Percentiles rank a stretch among this genome's conserved stretches.
Evolutionary conservation across 2,113 vertebrate species (phyloP).

Genomic region (Anoura caudifer): DNA sequence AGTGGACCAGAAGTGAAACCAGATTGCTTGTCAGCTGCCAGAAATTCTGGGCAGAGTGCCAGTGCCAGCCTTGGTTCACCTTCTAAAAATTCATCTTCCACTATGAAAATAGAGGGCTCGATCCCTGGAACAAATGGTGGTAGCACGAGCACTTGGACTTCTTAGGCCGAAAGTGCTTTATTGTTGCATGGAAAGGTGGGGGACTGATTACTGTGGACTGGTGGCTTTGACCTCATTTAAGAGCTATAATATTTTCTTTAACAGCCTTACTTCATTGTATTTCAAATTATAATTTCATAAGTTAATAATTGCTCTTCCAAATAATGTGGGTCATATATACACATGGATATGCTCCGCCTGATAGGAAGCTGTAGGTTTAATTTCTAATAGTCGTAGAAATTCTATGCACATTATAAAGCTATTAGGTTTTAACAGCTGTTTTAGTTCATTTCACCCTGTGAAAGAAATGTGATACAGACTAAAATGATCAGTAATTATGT

Average conservation of each 20-base stretch:
- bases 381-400: conserved; percentile 62
- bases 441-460: conserved; percentile 65
- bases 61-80: conserved; percentile 66
- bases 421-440: conserved; percentile 67
- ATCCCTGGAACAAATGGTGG: conserved; percentile 43
- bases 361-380: conserved; percentile 61
- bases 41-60: conserved; percentile 67
- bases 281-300: conserved; percentile 62
- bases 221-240: conserved; percentile 20
- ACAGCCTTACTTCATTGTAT: conserved; percentile 58
- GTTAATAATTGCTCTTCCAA: conserved; percentile 63
- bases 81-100: conserved; percentile 73
- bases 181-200: neutral
- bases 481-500: conserved; percentile 73
- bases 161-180: neutral
- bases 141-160: conserved; percentile 27
- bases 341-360: conserved; percentile 48
- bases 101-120: conserved; percentile 66
- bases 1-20: conserved; percentile 58
- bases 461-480: conserved; percentile 54
- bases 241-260: conserved; percentile 15
- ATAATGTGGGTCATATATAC: conserved; percentile 54
- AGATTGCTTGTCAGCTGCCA: conserved; percentile 59
- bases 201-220: neutral
- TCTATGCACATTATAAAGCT: conserved; percentile 59